Evolutionary conservation across 2,113 vertebrate species (phyloP).

Genomic region (Cyanoramphus novaezelandiae): DNA sequence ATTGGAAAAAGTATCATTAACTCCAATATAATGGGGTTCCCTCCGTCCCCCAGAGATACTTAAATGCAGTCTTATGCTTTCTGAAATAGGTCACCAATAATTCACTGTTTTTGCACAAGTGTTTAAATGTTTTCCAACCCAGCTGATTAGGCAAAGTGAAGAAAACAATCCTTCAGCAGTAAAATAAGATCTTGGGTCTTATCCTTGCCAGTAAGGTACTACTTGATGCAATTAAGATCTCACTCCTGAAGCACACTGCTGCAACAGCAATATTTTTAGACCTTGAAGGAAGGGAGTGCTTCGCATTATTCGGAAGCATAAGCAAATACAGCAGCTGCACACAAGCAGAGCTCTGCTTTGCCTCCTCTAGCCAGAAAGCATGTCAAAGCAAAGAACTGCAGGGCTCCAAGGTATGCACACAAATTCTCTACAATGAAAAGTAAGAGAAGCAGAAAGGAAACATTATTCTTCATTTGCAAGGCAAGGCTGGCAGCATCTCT

Average conservation of each 20-base stretch:
- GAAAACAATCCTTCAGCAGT: neutral
- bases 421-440: fast-evolving
- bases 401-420: neutral
- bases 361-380: neutral
- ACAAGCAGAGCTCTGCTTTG: neutral
- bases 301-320: neutral
- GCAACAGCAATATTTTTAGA: neutral
- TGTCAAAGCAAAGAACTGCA: neutral
- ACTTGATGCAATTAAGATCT: neutral
- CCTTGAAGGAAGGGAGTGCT: neutral
- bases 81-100: neutral
- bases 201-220: neutral
- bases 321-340: neutral
- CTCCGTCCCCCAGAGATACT: neutral
- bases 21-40: neutral
- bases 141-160: neutral
- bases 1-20: neutral
- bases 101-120: neutral
- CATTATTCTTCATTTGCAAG: neutral
- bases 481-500: neutral
- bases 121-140: neutral
- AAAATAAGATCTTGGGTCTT: neutral
- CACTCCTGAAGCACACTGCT: neutral
- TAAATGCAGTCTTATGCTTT: neutral
- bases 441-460: neutral